Conservation (phyloP, 64 coral and sea anemone species). For the Pocillopora verrucosa region DNA sequence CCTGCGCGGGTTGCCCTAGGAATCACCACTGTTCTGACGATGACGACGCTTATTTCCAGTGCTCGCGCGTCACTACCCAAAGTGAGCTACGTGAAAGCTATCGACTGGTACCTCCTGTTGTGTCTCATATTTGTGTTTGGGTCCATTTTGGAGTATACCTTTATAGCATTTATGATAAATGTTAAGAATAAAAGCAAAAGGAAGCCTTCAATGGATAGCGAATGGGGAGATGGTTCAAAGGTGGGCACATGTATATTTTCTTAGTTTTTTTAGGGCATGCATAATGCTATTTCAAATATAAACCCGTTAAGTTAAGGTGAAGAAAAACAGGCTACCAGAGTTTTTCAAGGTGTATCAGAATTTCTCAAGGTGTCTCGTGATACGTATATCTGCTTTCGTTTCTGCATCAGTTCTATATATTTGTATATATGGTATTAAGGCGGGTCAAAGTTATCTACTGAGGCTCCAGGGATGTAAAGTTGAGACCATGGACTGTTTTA, state of each 20-base stretch:
- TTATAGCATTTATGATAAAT: constrained; percentile 65
- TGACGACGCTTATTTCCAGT: constrained; percentile 93
- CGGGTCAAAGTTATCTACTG: no score
- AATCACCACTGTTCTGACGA: constrained; percentile 98
- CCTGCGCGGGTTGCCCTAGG: constrained; percentile 92
- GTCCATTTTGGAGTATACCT: constrained; percentile 93
- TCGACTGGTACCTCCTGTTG: constrained; percentile 88
- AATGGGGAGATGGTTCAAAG: neutral
- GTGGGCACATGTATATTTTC: neutral
- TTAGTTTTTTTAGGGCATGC: neutral
- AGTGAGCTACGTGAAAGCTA: constrained; percentile 98
- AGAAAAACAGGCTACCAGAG: no score
- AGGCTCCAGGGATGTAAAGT: no score
- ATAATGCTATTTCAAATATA: no score
- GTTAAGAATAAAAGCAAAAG: constrained; percentile 36
- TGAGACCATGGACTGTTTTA: no score
- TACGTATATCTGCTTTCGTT: no score
- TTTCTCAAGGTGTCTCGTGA: no score
- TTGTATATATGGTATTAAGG: no score
- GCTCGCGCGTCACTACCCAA: constrained; percentile 74
- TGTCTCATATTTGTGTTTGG: constrained; percentile 97
- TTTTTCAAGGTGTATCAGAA: no score
- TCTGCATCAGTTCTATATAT: no score
- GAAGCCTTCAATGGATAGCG: neutral
- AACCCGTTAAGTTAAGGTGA: no score